These are phyloP conservation scores for Hyles vespertilio DNA, from an alignment of 1,140 invertebrate species.

Conservation along the genomic window DNA sequence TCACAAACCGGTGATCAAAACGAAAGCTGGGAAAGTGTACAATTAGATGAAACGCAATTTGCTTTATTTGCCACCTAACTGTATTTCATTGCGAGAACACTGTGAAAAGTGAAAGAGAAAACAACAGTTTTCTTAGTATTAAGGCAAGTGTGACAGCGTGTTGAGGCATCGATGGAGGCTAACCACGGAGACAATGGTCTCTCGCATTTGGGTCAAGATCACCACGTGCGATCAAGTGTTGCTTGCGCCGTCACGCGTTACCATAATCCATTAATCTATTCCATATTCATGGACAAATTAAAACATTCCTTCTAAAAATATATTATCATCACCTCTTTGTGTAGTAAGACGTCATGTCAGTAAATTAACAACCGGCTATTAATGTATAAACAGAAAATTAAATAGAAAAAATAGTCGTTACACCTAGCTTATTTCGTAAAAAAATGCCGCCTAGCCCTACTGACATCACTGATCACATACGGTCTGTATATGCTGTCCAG, in stretches of 20 bases:
- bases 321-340: no score
- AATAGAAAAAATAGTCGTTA: no score
- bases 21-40: constrained; percentile 64
- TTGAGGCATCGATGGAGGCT: constrained; percentile 46
- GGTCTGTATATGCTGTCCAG: no score
- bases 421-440: no score
- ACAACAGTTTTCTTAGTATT: constrained; percentile 16
- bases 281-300: no score
- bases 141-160: neutral
- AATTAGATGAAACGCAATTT: constrained; percentile 37
- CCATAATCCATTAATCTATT: constrained; percentile 3
- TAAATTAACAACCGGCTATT: no score
- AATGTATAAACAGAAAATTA: no score
- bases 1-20: constrained; percentile 42
- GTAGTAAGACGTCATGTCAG: no score
- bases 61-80: constrained; percentile 7
- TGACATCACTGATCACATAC: no score
- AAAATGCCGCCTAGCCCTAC: no score
- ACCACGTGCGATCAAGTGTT: constrained; percentile 36
- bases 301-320: no score
- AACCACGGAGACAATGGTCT: constrained; percentile 48
- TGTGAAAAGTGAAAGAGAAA: constrained; percentile 16
- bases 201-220: constrained; percentile 66
- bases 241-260: constrained; percentile 36
- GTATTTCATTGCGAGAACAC: constrained; percentile 2